Evolutionary conservation across 2,888 invertebrate genomes (phyloP), one percentile per base, ranked within the genome.

Genomic region (Watsonalla binaria): DNA sequence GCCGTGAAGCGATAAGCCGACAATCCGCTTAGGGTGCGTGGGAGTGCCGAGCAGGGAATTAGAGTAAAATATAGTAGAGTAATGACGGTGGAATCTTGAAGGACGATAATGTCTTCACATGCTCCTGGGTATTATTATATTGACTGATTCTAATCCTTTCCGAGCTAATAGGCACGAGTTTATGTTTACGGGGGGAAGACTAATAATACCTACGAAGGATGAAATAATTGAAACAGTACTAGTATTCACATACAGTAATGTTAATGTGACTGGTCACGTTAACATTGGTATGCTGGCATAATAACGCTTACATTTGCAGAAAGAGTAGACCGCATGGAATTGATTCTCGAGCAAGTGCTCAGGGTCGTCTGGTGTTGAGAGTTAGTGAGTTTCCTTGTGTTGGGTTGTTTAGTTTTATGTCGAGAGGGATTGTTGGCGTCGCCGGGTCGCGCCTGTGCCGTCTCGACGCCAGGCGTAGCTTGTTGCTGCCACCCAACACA

Each of bases 1-100:
- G 75, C 70, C 72, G 74, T 84, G 80, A 82, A 79, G 75, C 84
- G 86, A 83, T 89, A 90, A 89, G 86, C 82, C 72, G 79, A 69
- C 84, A 90, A 90, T 90, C 90, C 86, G 86, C 87, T 90, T 90
- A 89, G 76, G 63, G 78, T 75, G 79, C 74, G 83, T 81, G 76
- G 80, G 80, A 74, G 80, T 77, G 68, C 66, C 70, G 75, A 66
- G 61, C 64, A 63, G 72, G 79, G 84, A 84, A 84, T 86, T 84
- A 84, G 76, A 76, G 76, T 82, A 78, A 77, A 84, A 86, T 90
- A 89, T 86, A 87, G 85, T 78, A 84, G 82, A 74, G 74, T 82
- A 83, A 86, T 83, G 76, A 80, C 78, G 68, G 62, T 59, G 64
- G 65, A 62, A 65, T 72, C 68, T 57, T 60, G 63, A 65, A 60